Evolutionary conservation across 2,888 invertebrate species (phyloP).

Genomic region (Habroteleia sp.): DNA sequence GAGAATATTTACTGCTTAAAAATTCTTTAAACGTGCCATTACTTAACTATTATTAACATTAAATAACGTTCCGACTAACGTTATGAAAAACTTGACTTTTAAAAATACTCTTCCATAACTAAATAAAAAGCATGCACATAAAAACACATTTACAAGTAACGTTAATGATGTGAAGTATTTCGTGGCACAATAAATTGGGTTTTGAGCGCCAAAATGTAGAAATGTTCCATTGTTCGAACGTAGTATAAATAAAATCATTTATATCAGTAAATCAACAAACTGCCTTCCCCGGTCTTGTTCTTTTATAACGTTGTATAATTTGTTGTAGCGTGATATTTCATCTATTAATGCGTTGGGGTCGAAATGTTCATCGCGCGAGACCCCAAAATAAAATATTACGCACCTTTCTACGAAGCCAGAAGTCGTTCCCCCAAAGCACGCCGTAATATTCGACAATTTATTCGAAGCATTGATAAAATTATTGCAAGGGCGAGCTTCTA

Average conservation of each 20-base stretch:
- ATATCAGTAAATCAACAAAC: conserved; percentile 10
- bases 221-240: too few relatives aligned
- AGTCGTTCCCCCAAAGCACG: background rate
- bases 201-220: too few relatives aligned
- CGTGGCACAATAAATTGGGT: too few relatives aligned
- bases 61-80: too few relatives aligned
- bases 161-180: too few relatives aligned
- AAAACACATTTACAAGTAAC: too few relatives aligned
- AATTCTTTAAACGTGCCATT: background rate
- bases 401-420: conserved; percentile 1
- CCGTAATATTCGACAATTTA: conserved; percentile 10
- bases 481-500: conserved; percentile 2
- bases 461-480: conserved; percentile 15
- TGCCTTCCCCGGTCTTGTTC: conserved; percentile 1
- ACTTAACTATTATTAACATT: background rate
- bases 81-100: too few relatives aligned
- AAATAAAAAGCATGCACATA: too few relatives aligned
- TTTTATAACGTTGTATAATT: conserved; percentile 17
- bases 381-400: conserved; percentile 27
- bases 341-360: conserved; percentile 44
- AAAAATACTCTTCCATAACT: too few relatives aligned
- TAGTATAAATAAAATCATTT: background rate
- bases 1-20: background rate
- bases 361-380: conserved; percentile 9
- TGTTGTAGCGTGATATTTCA: conserved; percentile 37